phyloP scores from a whole-genome alignment of 2,797 vertebrate genomes.

The Malacoraja senta region DNA sequence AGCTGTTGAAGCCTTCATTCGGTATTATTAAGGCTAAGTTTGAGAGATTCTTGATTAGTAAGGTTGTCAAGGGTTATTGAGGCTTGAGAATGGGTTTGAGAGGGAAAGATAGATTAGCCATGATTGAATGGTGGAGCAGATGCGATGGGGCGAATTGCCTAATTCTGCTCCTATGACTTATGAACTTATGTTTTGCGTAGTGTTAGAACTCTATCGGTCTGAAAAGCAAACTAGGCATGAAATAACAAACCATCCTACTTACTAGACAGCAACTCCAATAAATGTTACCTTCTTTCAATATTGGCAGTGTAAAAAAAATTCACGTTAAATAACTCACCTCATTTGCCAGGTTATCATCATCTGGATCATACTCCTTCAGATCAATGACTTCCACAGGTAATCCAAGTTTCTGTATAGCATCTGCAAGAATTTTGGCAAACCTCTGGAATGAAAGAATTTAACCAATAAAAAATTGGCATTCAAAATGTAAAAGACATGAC shows the following conservation, averaged over 20 bases:
- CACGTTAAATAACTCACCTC: slow-evolving; percentile 64
- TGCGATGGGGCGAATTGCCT: too few species aligned
- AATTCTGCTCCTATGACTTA: too few species aligned
- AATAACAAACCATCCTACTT: background rate
- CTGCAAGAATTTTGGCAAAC: slow-evolving; percentile 69
- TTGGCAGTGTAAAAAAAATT: background rate
- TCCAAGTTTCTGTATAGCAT: slow-evolving; percentile 57
- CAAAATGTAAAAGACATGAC: background rate
- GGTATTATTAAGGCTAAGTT: too few species aligned
- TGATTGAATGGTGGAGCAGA: too few species aligned
- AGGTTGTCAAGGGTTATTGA: too few species aligned
- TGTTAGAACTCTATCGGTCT: background rate
- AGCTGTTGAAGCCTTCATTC: too few species aligned
- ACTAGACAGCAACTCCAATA: background rate
- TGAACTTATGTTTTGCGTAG: background rate
- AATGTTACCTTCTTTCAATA: background rate
- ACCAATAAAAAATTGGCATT: background rate
- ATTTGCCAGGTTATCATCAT: slow-evolving; percentile 68
- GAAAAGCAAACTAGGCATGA: background rate
- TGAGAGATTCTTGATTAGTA: too few species aligned
- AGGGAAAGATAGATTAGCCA: too few species aligned
- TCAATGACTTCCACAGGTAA: slow-evolving; percentile 64
- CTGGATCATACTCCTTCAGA: slow-evolving; percentile 82
- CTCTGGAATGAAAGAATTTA: slow-evolving; percentile 52
- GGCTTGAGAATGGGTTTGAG: too few species aligned